Percentiles rank a stretch among this genome's conserved stretches.
Evolutionary conservation across 2,797 vertebrate genomes (phyloP).

Genomic region (Cyclura pinguis): DNA sequence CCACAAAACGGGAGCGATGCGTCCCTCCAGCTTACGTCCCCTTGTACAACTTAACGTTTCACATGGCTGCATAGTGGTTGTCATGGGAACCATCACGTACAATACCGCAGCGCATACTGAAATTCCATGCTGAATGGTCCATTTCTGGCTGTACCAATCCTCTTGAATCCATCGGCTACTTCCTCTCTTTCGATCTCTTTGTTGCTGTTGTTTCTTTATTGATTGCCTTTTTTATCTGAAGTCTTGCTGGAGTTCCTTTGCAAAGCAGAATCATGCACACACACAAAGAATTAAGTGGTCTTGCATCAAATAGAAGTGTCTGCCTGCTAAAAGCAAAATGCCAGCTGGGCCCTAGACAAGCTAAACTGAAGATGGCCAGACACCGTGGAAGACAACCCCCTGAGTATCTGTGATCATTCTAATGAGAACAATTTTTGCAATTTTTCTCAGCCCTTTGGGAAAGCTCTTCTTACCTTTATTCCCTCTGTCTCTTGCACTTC

Average conservation of each 20-base stretch:
- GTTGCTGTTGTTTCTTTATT: not conserved
- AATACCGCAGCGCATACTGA: not conserved
- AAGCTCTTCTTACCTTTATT: not conserved
- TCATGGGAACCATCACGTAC: conserved; percentile 37
- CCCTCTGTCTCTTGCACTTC: not conserved
- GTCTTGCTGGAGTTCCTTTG: not conserved
- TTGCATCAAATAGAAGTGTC: not conserved
- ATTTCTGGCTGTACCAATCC: not conserved
- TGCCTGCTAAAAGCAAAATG: not conserved
- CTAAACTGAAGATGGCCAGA: not conserved
- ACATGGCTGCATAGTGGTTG: conserved; percentile 9
- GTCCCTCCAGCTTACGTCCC: not conserved
- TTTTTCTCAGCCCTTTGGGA: not conserved
- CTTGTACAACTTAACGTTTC: not conserved
- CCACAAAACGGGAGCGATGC: not conserved
- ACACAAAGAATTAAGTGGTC: not conserved
- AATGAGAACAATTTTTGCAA: not conserved
- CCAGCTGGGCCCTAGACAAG: not conserved
- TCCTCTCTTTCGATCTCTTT: not conserved
- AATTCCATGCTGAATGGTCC: not conserved
- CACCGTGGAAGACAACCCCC: not conserved
- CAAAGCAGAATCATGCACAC: not conserved
- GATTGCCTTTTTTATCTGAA: not conserved
- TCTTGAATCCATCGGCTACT: not conserved
- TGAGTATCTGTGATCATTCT: not conserved